Conservation (phyloP, 2,888 invertebrate species). For the Pimpla rufipes region DNA sequence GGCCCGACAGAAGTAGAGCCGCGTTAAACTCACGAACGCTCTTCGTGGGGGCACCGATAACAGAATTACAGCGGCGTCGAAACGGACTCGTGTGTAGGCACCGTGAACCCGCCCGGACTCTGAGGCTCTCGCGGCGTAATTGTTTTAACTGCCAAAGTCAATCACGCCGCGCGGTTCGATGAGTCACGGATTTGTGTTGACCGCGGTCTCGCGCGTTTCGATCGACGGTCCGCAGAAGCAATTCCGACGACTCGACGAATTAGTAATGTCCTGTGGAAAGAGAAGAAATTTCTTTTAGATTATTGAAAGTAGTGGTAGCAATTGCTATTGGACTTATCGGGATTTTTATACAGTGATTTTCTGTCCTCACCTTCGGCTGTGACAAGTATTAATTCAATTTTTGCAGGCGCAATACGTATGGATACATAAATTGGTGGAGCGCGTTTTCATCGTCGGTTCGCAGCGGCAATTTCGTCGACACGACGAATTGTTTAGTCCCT, state of each 20-base stretch:
- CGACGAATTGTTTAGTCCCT: too few relatives aligned
- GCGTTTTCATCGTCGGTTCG: too few relatives aligned
- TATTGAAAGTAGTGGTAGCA: too few relatives aligned
- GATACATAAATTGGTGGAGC: too few relatives aligned
- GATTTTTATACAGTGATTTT: too few relatives aligned
- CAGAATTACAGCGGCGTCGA: slow-evolving; percentile 75
- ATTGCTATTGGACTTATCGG: too few relatives aligned
- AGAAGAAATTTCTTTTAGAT: too few relatives aligned
- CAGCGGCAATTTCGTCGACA: too few relatives aligned
- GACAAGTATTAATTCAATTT: too few relatives aligned
- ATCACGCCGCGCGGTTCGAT: slow-evolving; percentile 72
- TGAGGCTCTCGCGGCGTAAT: slow-evolving; percentile 70
- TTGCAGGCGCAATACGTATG: too few relatives aligned
- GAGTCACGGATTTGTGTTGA: slow-evolving; percentile 74
- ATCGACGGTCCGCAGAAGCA: slow-evolving; percentile 2
- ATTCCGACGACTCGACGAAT: neutral
- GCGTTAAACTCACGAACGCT: slow-evolving; percentile 66
- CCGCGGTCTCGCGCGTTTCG: neutral
- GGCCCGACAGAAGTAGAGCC: slow-evolving; percentile 34
- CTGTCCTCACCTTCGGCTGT: too few relatives aligned
- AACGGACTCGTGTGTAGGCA: slow-evolving; percentile 72
- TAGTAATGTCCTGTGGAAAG: neutral
- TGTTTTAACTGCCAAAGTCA: slow-evolving; percentile 76
- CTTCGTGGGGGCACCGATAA: slow-evolving; percentile 78
- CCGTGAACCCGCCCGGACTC: slow-evolving; percentile 67